phyloP scores from a whole-genome alignment of 2,797 vertebrate species.

The Centropyge bicolor region DNA sequence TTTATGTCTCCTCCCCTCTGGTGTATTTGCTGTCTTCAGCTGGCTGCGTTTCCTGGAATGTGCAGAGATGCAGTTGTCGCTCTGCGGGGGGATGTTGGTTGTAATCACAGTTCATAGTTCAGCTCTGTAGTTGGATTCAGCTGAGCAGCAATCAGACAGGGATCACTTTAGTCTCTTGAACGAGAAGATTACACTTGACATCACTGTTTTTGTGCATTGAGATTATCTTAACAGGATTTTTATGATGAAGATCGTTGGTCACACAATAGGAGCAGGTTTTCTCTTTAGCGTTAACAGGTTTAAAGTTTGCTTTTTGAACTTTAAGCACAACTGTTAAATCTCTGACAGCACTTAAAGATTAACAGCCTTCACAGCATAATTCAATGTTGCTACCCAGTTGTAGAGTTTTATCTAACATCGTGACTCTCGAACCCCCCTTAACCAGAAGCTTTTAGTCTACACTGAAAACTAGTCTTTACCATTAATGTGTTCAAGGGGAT shows the following conservation, averaged over 20 bases:
- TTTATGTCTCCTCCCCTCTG: slow-evolving; percentile 72
- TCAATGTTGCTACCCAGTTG: slow-evolving; percentile 3
- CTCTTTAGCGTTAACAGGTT: slow-evolving; percentile 12
- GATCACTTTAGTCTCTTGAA: slow-evolving; percentile 41
- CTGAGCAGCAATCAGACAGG: slow-evolving; percentile 33
- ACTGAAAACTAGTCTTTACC: slow-evolving; percentile 38
- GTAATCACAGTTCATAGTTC: slow-evolving; percentile 75
- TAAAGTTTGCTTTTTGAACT: slow-evolving; percentile 24
- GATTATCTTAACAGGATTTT: slow-evolving; percentile 15
- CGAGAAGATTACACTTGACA: slow-evolving; percentile 11
- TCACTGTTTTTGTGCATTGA: not conserved
- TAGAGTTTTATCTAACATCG: slow-evolving; percentile 27
- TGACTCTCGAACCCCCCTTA: slow-evolving; percentile 40
- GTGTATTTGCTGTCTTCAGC: slow-evolving; percentile 76
- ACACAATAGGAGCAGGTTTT: slow-evolving; percentile 9
- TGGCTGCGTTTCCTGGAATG: slow-evolving; percentile 74
- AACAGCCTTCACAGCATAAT: slow-evolving; percentile 19
- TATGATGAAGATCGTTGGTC: not conserved
- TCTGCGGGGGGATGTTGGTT: slow-evolving; percentile 64
- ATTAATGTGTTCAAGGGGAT: slow-evolving; percentile 59
- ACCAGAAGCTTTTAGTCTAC: slow-evolving; percentile 60
- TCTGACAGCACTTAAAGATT: slow-evolving; percentile 13
- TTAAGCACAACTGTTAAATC: slow-evolving; percentile 27
- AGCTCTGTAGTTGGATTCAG: slow-evolving; percentile 42
- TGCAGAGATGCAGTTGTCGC: slow-evolving; percentile 74